Evolutionary conservation across 1,140 invertebrate species (phyloP).

Genomic region (Piezodorus guildinii): DNA sequence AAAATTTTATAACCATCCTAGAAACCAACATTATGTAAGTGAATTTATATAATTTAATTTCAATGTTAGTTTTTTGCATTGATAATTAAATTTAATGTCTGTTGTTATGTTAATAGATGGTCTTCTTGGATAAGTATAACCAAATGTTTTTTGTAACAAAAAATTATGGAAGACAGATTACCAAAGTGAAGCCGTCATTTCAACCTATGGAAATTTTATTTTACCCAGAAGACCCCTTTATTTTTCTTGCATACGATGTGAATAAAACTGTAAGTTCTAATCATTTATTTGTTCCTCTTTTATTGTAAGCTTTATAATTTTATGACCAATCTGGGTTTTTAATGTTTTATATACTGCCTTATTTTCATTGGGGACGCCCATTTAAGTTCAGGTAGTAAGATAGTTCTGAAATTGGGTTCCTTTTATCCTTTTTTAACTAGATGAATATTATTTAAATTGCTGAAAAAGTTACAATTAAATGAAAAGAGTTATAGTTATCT

Average conservation of each 20-base stretch:
- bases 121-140: slow-evolving; percentile 69
- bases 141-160: slow-evolving; percentile 64
- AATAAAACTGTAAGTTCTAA: slow-evolving; percentile 47
- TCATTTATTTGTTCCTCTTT: slow-evolving; percentile 15
- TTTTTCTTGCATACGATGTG: slow-evolving; percentile 55
- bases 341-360: neutral
- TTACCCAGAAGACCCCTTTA: slow-evolving; percentile 50
- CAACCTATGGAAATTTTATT: slow-evolving; percentile 63
- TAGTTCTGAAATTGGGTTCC: too few relatives aligned
- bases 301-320: neutral
- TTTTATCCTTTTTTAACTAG: too few relatives aligned
- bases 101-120: slow-evolving; percentile 44
- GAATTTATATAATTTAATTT: slow-evolving; percentile 11
- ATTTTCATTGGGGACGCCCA: too few relatives aligned
- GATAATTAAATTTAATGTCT: neutral
- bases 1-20: slow-evolving; percentile 74
- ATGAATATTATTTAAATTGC: too few relatives aligned
- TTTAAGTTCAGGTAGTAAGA: too few relatives aligned
- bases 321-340: neutral
- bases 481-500: too few relatives aligned
- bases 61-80: neutral
- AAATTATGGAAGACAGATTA: slow-evolving; percentile 57
- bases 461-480: too few relatives aligned
- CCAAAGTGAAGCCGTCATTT: slow-evolving; percentile 48
- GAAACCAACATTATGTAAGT: slow-evolving; percentile 61